A percentile compares a stretch with the other conserved stretches of the same genome.
phyloP scores from a whole-genome alignment of 2,888 invertebrate species.

The Polia nebulosa region DNA sequence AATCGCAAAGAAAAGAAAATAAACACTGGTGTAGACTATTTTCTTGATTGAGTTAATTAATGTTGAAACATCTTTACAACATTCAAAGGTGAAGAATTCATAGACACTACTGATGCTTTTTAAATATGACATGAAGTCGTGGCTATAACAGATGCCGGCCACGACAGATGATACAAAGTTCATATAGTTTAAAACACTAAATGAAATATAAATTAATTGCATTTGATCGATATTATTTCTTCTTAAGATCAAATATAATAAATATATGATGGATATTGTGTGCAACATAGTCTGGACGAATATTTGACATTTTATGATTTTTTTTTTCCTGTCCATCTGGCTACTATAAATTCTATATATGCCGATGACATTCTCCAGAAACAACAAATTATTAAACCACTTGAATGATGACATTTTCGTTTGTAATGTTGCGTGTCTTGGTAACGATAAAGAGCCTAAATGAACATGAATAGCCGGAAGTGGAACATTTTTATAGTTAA shows the following conservation, averaged over 20 bases:
- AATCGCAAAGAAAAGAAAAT: not conserved
- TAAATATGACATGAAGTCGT: constrained; percentile 4
- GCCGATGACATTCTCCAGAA: not conserved
- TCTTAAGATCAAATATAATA: too few relatives aligned
- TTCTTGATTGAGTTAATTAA: not conserved
- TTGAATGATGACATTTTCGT: not conserved
- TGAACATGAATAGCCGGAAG: not conserved
- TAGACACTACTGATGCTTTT: not conserved
- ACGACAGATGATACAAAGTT: not conserved
- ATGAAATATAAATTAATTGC: not conserved
- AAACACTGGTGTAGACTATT: not conserved
- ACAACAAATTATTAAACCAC: not conserved
- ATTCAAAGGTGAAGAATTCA: not conserved
- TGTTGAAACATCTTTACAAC: not conserved
- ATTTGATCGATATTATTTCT: too few relatives aligned
- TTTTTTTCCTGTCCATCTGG: not conserved
- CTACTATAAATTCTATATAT: not conserved
- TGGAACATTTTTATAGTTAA: not conserved
- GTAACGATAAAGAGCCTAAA: not conserved
- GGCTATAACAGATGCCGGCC: not conserved
- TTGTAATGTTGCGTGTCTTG: not conserved
- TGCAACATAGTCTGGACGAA: not conserved
- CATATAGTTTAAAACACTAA: not conserved
- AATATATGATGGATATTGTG: not conserved
- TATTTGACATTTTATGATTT: not conserved